Conservation (phyloP, 2,797 vertebrate genomes). For the Lepus oiostolus region DNA sequence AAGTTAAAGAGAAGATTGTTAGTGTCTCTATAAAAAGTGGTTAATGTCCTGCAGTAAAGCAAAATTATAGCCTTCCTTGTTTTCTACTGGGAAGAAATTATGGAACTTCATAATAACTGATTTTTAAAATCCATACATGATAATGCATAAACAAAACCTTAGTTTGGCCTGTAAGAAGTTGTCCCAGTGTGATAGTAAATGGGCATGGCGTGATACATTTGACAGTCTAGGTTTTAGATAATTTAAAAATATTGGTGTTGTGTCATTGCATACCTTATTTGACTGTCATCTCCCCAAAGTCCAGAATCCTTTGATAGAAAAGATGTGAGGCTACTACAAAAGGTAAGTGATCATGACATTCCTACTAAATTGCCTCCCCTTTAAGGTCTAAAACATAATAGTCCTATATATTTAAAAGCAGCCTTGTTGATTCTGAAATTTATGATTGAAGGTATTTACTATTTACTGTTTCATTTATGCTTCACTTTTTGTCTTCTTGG, state of each 20-base stretch:
- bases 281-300: neutral
- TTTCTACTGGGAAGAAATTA: neutral
- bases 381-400: neutral
- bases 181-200: neutral
- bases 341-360: neutral
- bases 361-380: neutral
- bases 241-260: constrained; percentile 19
- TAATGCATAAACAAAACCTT: constrained; percentile 2
- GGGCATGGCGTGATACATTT: neutral
- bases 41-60: neutral
- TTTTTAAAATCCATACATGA: neutral
- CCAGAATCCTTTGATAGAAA: neutral
- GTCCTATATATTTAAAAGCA: neutral
- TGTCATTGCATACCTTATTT: neutral
- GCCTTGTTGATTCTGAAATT: neutral
- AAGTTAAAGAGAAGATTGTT: constrained; percentile 7
- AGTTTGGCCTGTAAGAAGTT: neutral
- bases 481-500: neutral
- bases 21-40: neutral
- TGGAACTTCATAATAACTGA: neutral
- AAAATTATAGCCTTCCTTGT: neutral
- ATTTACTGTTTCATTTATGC: neutral
- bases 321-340: neutral
- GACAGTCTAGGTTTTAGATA: neutral
- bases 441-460: constrained; percentile 4